Conservation (phyloP, 23 tunicate genomes). For the Pegea sp. region DNA sequence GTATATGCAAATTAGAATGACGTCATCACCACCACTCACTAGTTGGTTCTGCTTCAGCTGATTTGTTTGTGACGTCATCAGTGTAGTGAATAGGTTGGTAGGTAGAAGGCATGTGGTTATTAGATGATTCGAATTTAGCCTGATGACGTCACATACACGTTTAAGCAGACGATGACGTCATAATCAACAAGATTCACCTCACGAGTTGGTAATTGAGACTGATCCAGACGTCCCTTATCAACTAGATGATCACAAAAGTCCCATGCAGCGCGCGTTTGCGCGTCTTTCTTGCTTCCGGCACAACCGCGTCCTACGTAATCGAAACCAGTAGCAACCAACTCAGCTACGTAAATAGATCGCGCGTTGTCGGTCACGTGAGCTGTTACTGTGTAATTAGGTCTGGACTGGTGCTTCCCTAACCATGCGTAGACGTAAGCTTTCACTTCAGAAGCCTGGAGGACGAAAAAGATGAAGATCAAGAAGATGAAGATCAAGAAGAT, state of each 20-base stretch:
- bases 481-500: no score
- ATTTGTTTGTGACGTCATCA: background rate
- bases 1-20: no score
- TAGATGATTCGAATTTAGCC: conserved; percentile 24
- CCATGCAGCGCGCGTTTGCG: conserved; percentile 86
- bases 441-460: conserved; percentile 63
- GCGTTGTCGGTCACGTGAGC: conserved; percentile 24
- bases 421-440: conserved; percentile 64
- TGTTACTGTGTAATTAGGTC: conserved; percentile 55
- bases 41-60: background rate
- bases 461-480: no score
- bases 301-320: conserved; percentile 44
- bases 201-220: conserved; percentile 43
- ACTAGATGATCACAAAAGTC: conserved; percentile 50
- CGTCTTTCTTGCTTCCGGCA: conserved; percentile 53
- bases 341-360: conserved; percentile 22
- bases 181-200: conserved; percentile 26
- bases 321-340: conserved; percentile 28
- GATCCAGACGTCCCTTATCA: conserved; percentile 21
- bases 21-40: no score
- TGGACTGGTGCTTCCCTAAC: conserved; percentile 24
- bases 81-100: conserved; percentile 9
- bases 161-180: no score
- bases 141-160: no score
- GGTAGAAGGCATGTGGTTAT: conserved; percentile 32